Percentiles rank a stretch among this genome's conserved stretches.
Evolutionary conservation across 2,888 invertebrate genomes (phyloP).

Genomic region (Selenia dentaria): DNA sequence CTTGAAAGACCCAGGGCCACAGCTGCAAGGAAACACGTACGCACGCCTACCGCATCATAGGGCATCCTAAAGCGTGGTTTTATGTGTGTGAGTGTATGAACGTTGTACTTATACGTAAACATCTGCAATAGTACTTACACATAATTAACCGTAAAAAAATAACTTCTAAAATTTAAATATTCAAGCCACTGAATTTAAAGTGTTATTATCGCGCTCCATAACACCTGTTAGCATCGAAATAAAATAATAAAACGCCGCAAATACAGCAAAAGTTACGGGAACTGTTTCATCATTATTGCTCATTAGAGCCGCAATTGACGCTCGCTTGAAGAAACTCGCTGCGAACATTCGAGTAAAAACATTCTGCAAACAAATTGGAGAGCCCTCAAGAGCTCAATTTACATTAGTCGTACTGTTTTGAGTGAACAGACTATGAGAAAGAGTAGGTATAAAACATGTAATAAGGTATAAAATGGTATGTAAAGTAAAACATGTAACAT

Average conservation of each 20-base stretch:
- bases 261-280: constrained; percentile 42
- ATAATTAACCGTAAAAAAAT: no score
- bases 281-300: constrained; percentile 75
- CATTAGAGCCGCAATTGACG: constrained; percentile 74
- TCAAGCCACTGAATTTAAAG: constrained; percentile 19
- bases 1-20: no score
- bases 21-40: no score
- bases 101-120: no score
- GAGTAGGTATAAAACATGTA: no score
- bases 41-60: no score
- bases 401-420: constrained; percentile 12
- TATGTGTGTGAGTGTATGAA: no score
- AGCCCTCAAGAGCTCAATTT: constrained; percentile 19
- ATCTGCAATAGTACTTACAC: no score
- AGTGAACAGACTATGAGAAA: constrained; percentile 2
- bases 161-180: neutral
- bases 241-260: constrained; percentile 43
- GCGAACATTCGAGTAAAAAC: constrained; percentile 40
- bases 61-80: no score
- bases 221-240: constrained; percentile 43
- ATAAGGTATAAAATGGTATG: no score
- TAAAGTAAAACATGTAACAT: no score
- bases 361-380: constrained; percentile 66
- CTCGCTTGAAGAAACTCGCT: constrained; percentile 63
- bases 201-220: constrained; percentile 19